These are phyloP conservation scores for Diachasma alloeum DNA, from an alignment of 1,140 invertebrate genomes.

Conservation along the genomic window DNA sequence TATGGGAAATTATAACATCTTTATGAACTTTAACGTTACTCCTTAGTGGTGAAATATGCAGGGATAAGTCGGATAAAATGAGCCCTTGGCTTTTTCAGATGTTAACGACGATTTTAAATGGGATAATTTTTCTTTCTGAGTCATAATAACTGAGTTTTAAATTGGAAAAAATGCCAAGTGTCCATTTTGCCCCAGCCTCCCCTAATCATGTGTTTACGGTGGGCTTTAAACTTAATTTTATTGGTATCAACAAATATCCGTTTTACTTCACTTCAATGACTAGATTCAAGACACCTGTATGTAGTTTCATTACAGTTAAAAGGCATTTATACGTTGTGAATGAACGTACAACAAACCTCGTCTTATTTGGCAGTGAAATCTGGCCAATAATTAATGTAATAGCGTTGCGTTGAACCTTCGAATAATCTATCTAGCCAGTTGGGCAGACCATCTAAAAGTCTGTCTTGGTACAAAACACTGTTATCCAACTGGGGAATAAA, in stretches of 20 bases:
- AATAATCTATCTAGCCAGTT: slow-evolving; percentile 97
- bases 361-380: slow-evolving; percentile 78
- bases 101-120: too few species aligned
- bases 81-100: too few species aligned
- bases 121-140: too few species aligned
- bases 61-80: too few species aligned
- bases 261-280: slow-evolving; percentile 30
- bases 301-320: slow-evolving; percentile 7
- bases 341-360: background rate
- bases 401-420: slow-evolving; percentile 93
- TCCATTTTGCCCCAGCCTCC: too few species aligned
- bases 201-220: slow-evolving; percentile 28
- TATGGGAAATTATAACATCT: background rate
- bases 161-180: too few species aligned
- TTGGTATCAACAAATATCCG: slow-evolving; percentile 12
- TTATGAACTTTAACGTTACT: background rate
- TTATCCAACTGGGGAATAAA: slow-evolving; percentile 43
- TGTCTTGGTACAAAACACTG: slow-evolving; percentile 70
- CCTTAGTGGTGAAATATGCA: background rate
- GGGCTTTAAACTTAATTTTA: slow-evolving; percentile 3
- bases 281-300: slow-evolving; percentile 34
- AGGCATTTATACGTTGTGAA: slow-evolving; percentile 18
- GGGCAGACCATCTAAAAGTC: slow-evolving; percentile 89
- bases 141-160: too few species aligned
- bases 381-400: slow-evolving; percentile 97